Percentiles rank a stretch among this genome's conserved stretches.
phyloP scores from a whole-genome alignment of 2,113 vertebrate genomes.

The Rhineura floridana region DNA sequence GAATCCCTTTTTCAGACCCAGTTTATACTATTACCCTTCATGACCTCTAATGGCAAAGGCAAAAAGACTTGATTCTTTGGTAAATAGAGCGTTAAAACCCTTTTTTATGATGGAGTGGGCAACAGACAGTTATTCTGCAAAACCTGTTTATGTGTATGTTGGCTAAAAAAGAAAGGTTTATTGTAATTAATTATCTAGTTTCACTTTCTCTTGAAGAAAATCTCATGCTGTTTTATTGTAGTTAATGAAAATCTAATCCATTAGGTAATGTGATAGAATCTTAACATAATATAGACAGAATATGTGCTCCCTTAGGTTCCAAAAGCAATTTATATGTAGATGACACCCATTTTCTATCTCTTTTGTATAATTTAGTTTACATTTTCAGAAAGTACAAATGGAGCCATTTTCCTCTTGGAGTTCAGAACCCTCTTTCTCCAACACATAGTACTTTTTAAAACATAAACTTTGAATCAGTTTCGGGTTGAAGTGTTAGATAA shows the following conservation, averaged over 20 bases:
- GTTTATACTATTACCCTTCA: background rate
- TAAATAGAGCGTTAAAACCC: background rate
- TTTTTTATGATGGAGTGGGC: conserved; percentile 45
- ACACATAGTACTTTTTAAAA: conserved; percentile 26
- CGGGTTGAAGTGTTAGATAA: background rate
- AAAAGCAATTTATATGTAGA: conserved; percentile 86
- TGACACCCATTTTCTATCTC: conserved; percentile 78
- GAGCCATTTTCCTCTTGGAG: conserved; percentile 60
- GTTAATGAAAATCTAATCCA: conserved; percentile 81
- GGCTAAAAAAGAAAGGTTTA: conserved; percentile 66
- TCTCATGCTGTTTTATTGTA: conserved; percentile 73
- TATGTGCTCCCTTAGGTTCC: conserved; percentile 72
- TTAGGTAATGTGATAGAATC: conserved; percentile 76
- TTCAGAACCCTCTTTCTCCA: conserved; percentile 29
- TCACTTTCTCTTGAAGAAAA: conserved; percentile 67
- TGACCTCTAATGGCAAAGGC: conserved; percentile 1
- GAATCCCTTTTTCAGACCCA: background rate
- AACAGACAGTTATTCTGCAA: conserved; percentile 41
- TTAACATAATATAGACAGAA: conserved; percentile 75
- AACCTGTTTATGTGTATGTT: conserved; percentile 42
- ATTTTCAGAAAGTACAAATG: conserved; percentile 74
- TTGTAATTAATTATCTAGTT: conserved; percentile 80
- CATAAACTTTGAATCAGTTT: conserved; percentile 11
- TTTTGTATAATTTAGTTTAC: conserved; percentile 76
- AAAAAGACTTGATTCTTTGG: background rate